Percentiles rank a stretch among this genome's conserved stretches.
Conservation (phyloP, 2,113 vertebrate species). For the Saguinus imperator region DNA sequence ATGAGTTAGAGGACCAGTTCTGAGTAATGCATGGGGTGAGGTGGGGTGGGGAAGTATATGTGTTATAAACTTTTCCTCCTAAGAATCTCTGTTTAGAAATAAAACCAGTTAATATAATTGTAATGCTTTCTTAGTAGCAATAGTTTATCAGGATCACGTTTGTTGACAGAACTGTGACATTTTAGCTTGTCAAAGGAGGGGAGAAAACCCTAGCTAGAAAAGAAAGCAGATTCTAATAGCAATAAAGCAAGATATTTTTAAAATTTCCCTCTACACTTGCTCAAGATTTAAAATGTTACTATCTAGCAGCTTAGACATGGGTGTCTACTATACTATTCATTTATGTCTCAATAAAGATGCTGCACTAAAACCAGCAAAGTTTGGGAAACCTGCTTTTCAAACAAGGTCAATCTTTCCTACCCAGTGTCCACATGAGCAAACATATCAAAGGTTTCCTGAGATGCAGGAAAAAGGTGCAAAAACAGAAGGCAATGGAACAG, state of each 20-base stretch:
- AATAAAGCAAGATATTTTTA: conserved; percentile 23
- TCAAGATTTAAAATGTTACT: conserved; percentile 35
- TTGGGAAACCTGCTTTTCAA: conserved; percentile 19
- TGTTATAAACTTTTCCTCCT: conserved; percentile 36
- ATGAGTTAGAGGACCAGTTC: conserved; percentile 81
- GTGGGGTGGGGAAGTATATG: accelerated
- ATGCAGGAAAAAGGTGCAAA: not conserved
- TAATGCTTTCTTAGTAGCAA: conserved; percentile 83
- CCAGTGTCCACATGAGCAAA: not conserved
- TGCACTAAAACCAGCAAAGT: not conserved
- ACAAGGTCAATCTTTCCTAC: conserved; percentile 33
- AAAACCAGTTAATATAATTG: conserved; percentile 79
- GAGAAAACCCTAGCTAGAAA: conserved; percentile 51
- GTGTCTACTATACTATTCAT: not conserved
- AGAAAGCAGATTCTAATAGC: conserved; percentile 52
- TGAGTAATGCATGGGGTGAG: not conserved
- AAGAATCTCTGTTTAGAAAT: conserved; percentile 84
- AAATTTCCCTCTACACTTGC: conserved; percentile 10
- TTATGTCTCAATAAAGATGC: not conserved
- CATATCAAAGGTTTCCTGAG: conserved; percentile 12
- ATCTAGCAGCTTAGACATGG: not conserved
- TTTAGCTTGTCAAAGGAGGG: conserved; percentile 69
- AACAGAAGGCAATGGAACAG: not conserved
- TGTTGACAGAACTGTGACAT: conserved; percentile 80
- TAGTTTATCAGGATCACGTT: conserved; percentile 76